Evolutionary conservation across 2,797 vertebrate genomes (phyloP), one percentile per base, ranked within the genome.

Genomic region (Kryptolebias ocellatus): DNA sequence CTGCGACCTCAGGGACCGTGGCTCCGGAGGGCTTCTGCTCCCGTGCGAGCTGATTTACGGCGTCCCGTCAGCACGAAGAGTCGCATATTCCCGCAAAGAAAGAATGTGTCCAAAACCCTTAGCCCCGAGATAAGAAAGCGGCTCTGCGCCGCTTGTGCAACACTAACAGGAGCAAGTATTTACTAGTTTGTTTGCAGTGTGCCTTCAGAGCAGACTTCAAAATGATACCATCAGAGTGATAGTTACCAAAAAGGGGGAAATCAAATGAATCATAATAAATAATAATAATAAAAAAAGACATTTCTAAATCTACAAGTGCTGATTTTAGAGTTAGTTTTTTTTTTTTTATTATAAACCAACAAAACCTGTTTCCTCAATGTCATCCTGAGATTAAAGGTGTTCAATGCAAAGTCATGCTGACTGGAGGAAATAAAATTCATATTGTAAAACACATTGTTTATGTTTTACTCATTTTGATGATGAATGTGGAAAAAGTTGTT

Each of bases 1-100:
- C 78, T 83, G 81, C 76, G 87, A 89, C 83, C 82, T 59, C 70
- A 88, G 83, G 76, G 78, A 80, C 79, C 80, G 60, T 20, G 68
- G 62, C 52, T 83, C 73, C 58, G 16, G 2, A 20, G 53, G 55
- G 56, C 52, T 44, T 58, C 53, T 73, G 70, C 56, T 54, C 69
- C 63, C 70, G 0, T 45, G 68, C 53, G 63, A 64, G 63, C 49
- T 79, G 83, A 83, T 84, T 86, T 67, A 86, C 83, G 70, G 57
- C 60, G 79, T 51, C 58, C 63, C 83, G 80, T 87, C 76, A 73
- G 80, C 72, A 50, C 69, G 70, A 85, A 78, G 83, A 87, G 87
- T 87, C 82, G 60, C 88, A 75, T 86, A 73, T 79, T 73, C 67
- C 72, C 72, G 79, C 68, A 73, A 84, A 74, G 69, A 53, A 4